Evolutionary conservation across 2,797 vertebrate species (phyloP), one percentile per base, ranked within the genome.

Genomic region (Cygnus olor): DNA sequence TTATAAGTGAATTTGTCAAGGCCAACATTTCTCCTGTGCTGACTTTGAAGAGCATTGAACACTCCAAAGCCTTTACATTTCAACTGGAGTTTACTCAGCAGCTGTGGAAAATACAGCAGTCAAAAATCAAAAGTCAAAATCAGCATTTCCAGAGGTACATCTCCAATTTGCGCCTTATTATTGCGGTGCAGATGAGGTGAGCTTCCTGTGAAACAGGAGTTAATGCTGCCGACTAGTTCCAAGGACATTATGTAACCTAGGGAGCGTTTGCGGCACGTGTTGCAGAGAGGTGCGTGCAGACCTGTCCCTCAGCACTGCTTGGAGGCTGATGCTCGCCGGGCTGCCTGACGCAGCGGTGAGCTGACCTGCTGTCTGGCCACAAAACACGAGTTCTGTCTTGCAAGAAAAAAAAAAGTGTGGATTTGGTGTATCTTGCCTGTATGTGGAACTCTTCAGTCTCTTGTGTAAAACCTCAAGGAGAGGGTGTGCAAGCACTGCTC

Each of bases 301-400:
- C 22, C 57, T 5, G 6, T 47, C 54, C 34, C 2, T 1, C 0
- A 0, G 71, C 0, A 2, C 60, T 82, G 69, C 60, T 0, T 2
- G 22, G 38, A 0, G 1, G 13, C 85, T 83, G 80, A 40, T 0
- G 0, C 44, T 91, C 1, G 0, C 10, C 13, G 40, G 11, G 82
- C 57, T 20, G 69, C 61, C 53, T 80, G 79, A n/a, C 0, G 0
- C 66, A 60, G 56, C 1, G 1, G 38, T 49, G 54, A 81, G 73
- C 89, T 94, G 91, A 49, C n/a, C 85, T 64, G 8, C 64, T 0
- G 7, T 45, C 80, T 91, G 70, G 14, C 47, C 78, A 64, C 34
- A 47, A 45, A 86, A 11, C 60, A 79, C 0, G 0, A 85, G 54
- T 38, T 38, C 57, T 78, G n/a, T 34, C 80, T 65, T 65, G 57